Evolutionary conservation across 2,888 invertebrate species (phyloP), one percentile per base, ranked within the genome.

Genomic region (Euplagia quadripunctaria): DNA sequence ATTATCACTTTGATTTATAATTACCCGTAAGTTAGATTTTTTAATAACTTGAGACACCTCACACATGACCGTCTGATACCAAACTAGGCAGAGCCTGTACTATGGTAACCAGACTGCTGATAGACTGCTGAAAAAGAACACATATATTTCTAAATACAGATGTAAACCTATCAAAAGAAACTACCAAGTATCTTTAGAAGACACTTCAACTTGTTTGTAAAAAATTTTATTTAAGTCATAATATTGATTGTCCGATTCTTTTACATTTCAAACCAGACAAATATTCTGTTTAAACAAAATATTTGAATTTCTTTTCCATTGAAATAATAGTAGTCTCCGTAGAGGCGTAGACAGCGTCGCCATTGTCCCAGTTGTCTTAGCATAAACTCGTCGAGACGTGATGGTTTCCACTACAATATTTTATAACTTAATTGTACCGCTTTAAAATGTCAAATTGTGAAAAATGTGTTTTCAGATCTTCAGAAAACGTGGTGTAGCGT

Each of bases 281-380:
- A n/a, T 9, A 55, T 12, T 20, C 20, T 58, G 12, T 20, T 20
- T 9, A 43, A 20, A 12, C 20, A 58, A 58, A 20, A 58, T 20
- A 58, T 58, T 20, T 12, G 4, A 58, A 20, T 20, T 58, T 58
- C 11, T 20, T 12, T 58, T 20, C 58, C 12, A 58, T 1, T 58
- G 20, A 12, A 66, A 20, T 41, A 66, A 41, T 52, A 52, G 17
- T 52, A 67, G 52, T 16, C 51, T 31, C 52, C 31, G 11, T 41
- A 52, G 9, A 46, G 8, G 43, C 31, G 11, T 41, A 52, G 9
- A 46, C 43, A 9, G 17, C n/a, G 31, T 51, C 16, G 8, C 31
- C 67, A 52, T 52, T 67, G 52, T 67, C 67, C 9, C 67, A 67
- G 52, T 51, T 67, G 52, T 67, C 41, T 67, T 51, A 20, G 5